Evolutionary conservation across 2,888 invertebrate species (phyloP).

Genomic region (Myathropa florea): DNA sequence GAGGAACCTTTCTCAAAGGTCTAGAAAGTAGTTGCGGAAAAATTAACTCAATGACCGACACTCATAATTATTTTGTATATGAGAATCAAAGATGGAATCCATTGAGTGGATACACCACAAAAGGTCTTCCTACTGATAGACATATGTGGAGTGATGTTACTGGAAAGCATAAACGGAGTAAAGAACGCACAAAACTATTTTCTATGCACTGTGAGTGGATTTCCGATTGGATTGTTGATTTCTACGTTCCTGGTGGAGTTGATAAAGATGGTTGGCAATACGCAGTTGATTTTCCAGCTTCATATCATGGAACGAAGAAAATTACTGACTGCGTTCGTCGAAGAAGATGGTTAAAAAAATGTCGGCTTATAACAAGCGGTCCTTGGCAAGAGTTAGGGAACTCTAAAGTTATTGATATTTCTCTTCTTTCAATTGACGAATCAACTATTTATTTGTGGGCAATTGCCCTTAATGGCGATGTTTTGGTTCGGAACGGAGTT

Average conservation of each 20-base stretch:
- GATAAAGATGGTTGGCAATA: constrained; percentile 98
- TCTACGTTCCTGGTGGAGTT: constrained; percentile 92
- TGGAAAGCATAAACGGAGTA: constrained; percentile 90
- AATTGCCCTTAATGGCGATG: constrained; percentile 92
- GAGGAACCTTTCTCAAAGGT: constrained; percentile 89
- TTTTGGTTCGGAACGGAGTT: constrained; percentile 90
- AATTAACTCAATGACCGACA: constrained; percentile 90
- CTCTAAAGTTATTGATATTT: constrained; percentile 90
- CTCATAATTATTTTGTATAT: constrained; percentile 92
- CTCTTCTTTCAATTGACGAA: constrained; percentile 85
- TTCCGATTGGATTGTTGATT: constrained; percentile 96
- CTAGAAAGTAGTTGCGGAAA: constrained; percentile 83
- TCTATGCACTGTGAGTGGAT: constrained; percentile 94
- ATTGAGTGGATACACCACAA: constrained; percentile 92
- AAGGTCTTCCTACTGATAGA: constrained; percentile 92
- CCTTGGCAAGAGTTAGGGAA: constrained; percentile 95
- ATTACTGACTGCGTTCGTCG: constrained; percentile 94
- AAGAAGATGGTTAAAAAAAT: constrained; percentile 91
- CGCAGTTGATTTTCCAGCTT: constrained; percentile 94
- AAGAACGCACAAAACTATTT: constrained; percentile 92
- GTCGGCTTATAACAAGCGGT: constrained; percentile 90
- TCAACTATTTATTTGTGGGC: constrained; percentile 88
- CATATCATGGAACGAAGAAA: constrained; percentile 91
- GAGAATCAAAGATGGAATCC: constrained; percentile 98
- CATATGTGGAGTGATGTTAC: constrained; percentile 96